phyloP scores from a whole-genome alignment of 35 echinoderm and acorn worm genomes.

The Strongylocentrotus purpuratus region DNA sequence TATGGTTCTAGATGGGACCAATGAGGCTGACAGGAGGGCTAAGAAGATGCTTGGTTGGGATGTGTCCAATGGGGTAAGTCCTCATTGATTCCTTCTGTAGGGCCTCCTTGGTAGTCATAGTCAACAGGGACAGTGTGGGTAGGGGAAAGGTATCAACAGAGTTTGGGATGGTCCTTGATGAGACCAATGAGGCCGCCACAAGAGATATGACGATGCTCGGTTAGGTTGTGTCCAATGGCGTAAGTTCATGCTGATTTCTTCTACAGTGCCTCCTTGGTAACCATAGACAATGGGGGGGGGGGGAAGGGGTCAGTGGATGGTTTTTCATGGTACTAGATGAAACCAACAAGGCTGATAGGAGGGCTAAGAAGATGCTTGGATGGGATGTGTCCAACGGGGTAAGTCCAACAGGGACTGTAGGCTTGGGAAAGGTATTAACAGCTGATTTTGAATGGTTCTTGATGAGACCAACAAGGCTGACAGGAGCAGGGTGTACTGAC shows the following conservation, averaged over 20 bases:
- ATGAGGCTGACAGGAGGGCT: constrained; percentile 73
- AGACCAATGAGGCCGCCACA: too few species aligned
- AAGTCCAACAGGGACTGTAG: constrained; percentile 6
- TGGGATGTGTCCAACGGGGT: constrained; percentile 99
- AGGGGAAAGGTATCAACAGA: too few species aligned
- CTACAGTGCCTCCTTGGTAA: constrained; percentile 94
- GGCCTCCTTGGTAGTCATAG: too few species aligned
- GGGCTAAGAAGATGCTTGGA: constrained; percentile 87
- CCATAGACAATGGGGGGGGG: constrained; percentile 97
- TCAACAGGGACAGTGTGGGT: too few species aligned
- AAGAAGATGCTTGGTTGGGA: constrained; percentile 96
- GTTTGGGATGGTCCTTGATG: too few species aligned
- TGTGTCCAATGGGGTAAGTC: constrained; percentile 97
- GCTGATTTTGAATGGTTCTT: constrained; percentile 91
- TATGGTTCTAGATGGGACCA: constrained; percentile 80
- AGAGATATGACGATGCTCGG: too few species aligned
- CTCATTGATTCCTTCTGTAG: background rate
- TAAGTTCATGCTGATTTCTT: constrained; percentile 97
- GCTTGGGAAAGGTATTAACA: too few species aligned
- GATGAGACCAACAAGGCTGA: constrained; percentile 81
- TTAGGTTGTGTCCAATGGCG: too few species aligned
- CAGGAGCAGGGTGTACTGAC: background rate
- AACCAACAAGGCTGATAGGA: constrained; percentile 61
- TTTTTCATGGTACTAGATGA: constrained; percentile 94
- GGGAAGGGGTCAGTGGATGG: constrained; percentile 95